A percentile compares a stretch with the other conserved stretches of the same genome.
phyloP scores from a whole-genome alignment of 1,140 invertebrate species.

The Drosophila leontia region DNA sequence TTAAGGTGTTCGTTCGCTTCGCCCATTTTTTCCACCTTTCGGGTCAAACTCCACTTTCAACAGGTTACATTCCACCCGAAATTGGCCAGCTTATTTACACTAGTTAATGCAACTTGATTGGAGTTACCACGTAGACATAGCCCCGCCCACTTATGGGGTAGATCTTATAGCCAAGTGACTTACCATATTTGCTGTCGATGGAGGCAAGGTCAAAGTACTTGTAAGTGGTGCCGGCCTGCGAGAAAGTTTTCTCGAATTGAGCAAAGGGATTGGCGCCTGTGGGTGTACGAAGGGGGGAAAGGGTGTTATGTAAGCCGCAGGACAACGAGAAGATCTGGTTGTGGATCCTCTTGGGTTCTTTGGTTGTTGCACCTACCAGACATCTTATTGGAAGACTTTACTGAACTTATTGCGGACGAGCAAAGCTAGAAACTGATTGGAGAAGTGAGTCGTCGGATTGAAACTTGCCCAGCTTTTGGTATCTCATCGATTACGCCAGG shows the following conservation, averaged over 20 bases:
- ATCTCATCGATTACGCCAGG: conserved; percentile 1
- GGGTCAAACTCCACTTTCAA: conserved; percentile 72
- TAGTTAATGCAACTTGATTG: background rate
- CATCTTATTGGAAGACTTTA: conserved; percentile 52
- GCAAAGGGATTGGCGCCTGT: conserved; percentile 90
- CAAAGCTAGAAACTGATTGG: conserved; percentile 52
- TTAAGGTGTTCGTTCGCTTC: conserved; percentile 32
- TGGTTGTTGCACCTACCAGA: conserved; percentile 48
- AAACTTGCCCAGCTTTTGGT: background rate
- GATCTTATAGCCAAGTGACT: conserved; percentile 86
- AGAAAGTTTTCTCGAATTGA: conserved; percentile 88
- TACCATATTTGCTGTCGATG: conserved; percentile 92
- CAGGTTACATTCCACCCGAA: conserved; percentile 32
- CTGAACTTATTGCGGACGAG: conserved; percentile 59
- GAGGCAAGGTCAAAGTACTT: conserved; percentile 91
- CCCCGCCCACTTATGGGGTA: conserved; percentile 5
- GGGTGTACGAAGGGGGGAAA: background rate
- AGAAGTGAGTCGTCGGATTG: conserved; percentile 5
- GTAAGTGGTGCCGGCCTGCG: conserved; percentile 88
- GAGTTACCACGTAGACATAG: conserved; percentile 35
- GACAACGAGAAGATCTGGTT: conserved; percentile 2
- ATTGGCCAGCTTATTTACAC: background rate
- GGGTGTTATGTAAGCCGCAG: conserved; percentile 49
- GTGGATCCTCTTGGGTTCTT: background rate
- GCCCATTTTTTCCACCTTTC: background rate